A percentile compares a stretch with the other conserved stretches of the same genome.
Evolutionary conservation across 2,797 vertebrate species (phyloP).

Genomic region (Luscinia megarhynchos): DNA sequence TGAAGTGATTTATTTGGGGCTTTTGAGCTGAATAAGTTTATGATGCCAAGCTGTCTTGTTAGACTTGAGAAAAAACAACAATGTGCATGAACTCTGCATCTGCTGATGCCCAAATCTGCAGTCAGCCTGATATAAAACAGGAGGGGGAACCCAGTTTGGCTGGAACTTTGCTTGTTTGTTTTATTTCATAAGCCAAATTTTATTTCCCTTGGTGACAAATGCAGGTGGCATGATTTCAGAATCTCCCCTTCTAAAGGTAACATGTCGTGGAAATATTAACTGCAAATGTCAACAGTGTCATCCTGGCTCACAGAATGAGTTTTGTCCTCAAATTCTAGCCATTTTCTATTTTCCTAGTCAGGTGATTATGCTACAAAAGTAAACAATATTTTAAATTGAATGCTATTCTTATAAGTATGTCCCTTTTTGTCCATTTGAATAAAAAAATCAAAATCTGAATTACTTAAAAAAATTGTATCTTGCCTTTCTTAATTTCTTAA

Average conservation of each 20-base stretch:
- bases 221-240: background rate
- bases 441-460: background rate
- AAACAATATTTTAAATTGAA: background rate
- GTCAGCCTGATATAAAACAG: background rate
- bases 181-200: background rate
- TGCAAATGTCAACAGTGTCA: background rate
- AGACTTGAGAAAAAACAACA: background rate
- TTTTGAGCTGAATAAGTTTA: background rate
- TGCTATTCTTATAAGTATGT: background rate
- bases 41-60: rapidly evolving
- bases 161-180: background rate
- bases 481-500: background rate
- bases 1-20: background rate
- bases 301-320: background rate
- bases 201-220: background rate
- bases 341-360: background rate
- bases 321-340: background rate
- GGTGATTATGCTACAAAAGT: background rate
- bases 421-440: background rate
- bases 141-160: background rate
- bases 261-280: background rate
- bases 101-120: background rate
- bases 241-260: background rate
- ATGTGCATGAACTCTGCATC: background rate
- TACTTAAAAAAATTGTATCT: background rate